A percentile compares a stretch with the other conserved stretches of the same genome.
These are phyloP conservation scores for Acanthis flammea DNA, from an alignment of 2,797 vertebrate genomes.

Conservation along the genomic window DNA sequence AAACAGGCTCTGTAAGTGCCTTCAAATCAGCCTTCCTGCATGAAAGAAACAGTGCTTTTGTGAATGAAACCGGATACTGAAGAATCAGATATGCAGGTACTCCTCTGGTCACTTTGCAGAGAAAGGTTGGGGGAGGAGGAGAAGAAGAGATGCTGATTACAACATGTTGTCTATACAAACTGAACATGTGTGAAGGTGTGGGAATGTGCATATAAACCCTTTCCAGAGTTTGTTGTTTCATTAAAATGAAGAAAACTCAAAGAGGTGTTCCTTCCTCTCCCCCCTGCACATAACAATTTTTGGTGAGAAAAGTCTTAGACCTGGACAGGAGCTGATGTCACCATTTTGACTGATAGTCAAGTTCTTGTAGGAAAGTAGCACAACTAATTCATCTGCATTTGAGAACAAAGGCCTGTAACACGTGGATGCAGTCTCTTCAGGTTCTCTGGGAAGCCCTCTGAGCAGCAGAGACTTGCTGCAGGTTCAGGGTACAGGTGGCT, in stretches of 20 bases:
- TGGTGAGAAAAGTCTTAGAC: neutral
- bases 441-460: neutral
- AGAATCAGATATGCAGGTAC: neutral
- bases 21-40: neutral
- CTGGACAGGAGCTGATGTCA: neutral
- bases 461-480: neutral
- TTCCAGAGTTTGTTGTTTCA: neutral
- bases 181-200: constrained; percentile 25
- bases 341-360: neutral
- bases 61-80: neutral
- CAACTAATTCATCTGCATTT: neutral
- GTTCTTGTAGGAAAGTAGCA: neutral
- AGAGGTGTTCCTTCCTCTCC: neutral
- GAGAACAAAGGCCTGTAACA: neutral
- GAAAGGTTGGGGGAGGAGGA: neutral
- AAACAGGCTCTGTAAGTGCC: neutral
- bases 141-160: neutral
- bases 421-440: neutral
- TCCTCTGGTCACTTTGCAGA: neutral
- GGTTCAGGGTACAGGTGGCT: neutral
- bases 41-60: neutral
- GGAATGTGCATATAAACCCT: neutral
- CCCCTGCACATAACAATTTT: neutral
- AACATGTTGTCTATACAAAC: neutral
- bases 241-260: neutral